Evolutionary conservation across 2,888 invertebrate genomes (phyloP).

Genomic region (Gortyna flavago): DNA sequence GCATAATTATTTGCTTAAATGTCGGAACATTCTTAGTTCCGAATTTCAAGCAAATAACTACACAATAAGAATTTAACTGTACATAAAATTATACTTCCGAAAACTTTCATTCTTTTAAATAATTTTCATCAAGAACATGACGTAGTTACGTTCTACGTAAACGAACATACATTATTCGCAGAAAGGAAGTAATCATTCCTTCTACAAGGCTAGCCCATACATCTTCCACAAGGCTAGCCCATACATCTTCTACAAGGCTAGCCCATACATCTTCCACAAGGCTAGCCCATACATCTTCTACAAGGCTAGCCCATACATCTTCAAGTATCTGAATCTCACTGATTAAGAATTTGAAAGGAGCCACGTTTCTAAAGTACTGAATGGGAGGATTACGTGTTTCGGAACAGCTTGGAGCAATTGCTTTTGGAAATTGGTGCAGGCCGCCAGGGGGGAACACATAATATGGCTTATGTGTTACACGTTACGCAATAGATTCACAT

Average conservation of each 20-base stretch:
- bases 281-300: background rate
- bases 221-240: background rate
- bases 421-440: no score
- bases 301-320: background rate
- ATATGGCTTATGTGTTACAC: background rate
- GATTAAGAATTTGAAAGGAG: constrained; percentile 24
- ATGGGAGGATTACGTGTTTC: constrained; percentile 19
- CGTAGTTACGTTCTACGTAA: background rate
- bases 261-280: background rate
- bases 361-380: constrained; percentile 21
- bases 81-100: background rate
- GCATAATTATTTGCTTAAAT: no score
- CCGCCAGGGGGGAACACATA: no score
- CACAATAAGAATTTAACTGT: background rate
- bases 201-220: background rate
- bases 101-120: background rate
- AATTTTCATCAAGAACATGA: background rate
- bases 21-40: no score
- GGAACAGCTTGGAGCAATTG: background rate
- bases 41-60: background rate
- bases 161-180: background rate
- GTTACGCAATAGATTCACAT: background rate
- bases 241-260: background rate
- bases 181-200: no score
- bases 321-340: background rate